Evolutionary conservation across 2,797 vertebrate species (phyloP).

Genomic region (Eutrigla gurnardus): DNA sequence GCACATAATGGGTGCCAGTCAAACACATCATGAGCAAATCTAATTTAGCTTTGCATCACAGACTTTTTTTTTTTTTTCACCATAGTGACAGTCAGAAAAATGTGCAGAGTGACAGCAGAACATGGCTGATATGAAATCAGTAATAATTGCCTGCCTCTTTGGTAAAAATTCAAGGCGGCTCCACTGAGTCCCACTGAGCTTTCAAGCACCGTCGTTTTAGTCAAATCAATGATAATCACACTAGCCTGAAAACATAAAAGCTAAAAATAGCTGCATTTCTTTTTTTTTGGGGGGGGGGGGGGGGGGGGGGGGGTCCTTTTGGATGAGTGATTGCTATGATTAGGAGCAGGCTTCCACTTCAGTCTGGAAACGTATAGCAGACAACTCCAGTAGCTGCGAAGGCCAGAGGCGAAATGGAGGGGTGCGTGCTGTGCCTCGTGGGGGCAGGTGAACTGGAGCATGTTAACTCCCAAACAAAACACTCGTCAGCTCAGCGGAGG

Average conservation of each 20-base stretch:
- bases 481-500: conserved; percentile 69
- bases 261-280: conserved; percentile 52
- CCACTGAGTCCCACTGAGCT: conserved; percentile 47
- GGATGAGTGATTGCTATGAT: conserved; percentile 73
- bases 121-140: conserved; percentile 63
- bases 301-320: conserved; percentile 38
- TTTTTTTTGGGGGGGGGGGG: conserved; percentile 28
- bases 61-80: conserved; percentile 45
- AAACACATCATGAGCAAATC: conserved; percentile 67
- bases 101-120: conserved; percentile 55
- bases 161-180: conserved; percentile 44
- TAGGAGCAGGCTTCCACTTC: conserved; percentile 62
- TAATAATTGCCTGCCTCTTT: conserved; percentile 56
- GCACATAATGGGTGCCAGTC: conserved; percentile 61
- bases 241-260: conserved; percentile 43
- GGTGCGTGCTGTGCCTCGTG: conserved; percentile 64
- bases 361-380: conserved; percentile 61
- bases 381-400: conserved; percentile 62
- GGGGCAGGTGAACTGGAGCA: conserved; percentile 82
- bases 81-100: conserved; percentile 47
- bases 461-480: conserved; percentile 77
- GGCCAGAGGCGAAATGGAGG: conserved; percentile 57
- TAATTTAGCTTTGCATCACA: conserved; percentile 64
- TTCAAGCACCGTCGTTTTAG: conserved; percentile 48
- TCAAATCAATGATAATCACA: conserved; percentile 63